Base-by-base conservation (phyloP, 2,888 invertebrate genomes). In the Drosophila anomalata region DNA sequence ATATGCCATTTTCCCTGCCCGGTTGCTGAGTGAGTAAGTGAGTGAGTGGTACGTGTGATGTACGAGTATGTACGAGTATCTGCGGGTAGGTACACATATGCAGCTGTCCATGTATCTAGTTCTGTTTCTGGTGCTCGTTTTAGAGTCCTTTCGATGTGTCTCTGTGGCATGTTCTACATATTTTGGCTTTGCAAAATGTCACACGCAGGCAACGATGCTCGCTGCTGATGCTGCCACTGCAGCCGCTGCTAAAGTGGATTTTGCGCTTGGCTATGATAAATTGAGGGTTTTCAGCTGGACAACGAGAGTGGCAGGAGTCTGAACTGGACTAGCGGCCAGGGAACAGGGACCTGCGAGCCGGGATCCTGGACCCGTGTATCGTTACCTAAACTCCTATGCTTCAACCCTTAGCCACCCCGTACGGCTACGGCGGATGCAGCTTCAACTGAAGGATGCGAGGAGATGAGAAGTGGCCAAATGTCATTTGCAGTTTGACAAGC, bases 231-330 rank as follows among this genome's bases (percentile, higher is more conserved):
- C 50, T 22, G 22, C 22, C 22, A 24, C 22, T 24, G 26, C 17
- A 42, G 29, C 41, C 20, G 47, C 44, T 48, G 42, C 65, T 58
- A 79, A 87, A 88, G 88, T 88, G 88, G 89, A 89, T 89, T 86
- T 89, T 79, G 78, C 79, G 84, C 84, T 78, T 74, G 80, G 89
- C 82, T 76, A 84, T 87, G 86, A 87, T 89, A 87, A 82, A 87
- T 87, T 82, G 86, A 78, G 78, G 76, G 76, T 65, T 73, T 73
- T 70, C 71, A 70, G 67, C 67, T 67, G 67, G 71, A 51, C 71
- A 60, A 50, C 61, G 61, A 48, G 50, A 58, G 72, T 67, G 58
- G 42, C 58, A 63, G 63, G 67, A 62, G 42, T 46, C 69, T 39
- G 31, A 41, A 47, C 69, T 69, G 31, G 39, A 63, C 36, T 26